Conservation (phyloP, 1,140 invertebrate genomes). For the Stenopsyche tienmushanensis region DNA sequence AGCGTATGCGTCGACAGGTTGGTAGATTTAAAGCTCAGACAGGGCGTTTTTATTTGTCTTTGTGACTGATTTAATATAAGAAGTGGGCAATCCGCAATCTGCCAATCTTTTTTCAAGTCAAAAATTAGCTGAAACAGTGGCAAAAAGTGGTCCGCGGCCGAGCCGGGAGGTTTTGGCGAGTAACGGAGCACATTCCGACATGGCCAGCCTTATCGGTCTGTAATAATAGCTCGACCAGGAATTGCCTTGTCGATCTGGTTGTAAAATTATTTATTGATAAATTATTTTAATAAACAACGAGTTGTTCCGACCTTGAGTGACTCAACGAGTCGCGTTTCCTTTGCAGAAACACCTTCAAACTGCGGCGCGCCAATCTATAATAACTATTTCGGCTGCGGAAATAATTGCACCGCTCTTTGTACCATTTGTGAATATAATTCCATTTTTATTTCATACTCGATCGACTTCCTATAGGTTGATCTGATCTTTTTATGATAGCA, state of each 20-base stretch:
- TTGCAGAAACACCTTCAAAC: not conserved
- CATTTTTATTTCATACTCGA: too few species aligned
- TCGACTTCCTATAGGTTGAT: too few species aligned
- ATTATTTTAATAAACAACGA: slow-evolving; percentile 24
- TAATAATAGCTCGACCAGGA: slow-evolving; percentile 13
- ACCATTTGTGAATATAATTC: too few species aligned
- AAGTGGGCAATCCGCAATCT: too few species aligned
- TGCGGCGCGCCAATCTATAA: not conserved
- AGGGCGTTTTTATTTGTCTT: too few species aligned
- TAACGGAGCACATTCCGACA: slow-evolving; percentile 17
- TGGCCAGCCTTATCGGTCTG: slow-evolving; percentile 8
- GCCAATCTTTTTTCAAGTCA: too few species aligned
- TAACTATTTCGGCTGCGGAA: not conserved
- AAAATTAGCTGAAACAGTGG: too few species aligned
- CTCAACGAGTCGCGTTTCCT: slow-evolving; percentile 11
- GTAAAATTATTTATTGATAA: slow-evolving; percentile 27
- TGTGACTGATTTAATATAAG: too few species aligned
- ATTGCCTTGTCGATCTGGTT: slow-evolving; percentile 19
- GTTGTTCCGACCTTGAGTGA: slow-evolving; percentile 24
- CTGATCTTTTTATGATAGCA: too few species aligned
- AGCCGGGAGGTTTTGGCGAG: not conserved
- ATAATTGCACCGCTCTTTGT: not conserved
- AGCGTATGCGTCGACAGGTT: too few species aligned
- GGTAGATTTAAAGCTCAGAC: too few species aligned
- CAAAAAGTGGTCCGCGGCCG: too few species aligned